A percentile compares a stretch with the other conserved stretches of the same genome.
These are phyloP conservation scores for Siphamia tubifer DNA, from an alignment of 2,113 vertebrate genomes.

Conservation along the genomic window DNA sequence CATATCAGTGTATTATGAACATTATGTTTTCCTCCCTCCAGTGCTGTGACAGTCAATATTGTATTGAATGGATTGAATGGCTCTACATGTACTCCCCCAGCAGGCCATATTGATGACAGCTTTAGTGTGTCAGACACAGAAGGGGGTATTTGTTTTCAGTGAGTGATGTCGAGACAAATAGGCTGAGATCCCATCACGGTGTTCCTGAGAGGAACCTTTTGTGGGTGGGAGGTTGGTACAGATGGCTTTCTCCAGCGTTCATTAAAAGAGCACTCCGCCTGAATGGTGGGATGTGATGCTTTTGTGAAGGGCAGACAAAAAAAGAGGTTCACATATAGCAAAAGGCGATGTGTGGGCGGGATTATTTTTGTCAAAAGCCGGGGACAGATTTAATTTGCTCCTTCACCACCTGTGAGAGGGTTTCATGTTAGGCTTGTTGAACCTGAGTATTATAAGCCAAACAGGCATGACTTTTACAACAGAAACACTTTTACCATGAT, in stretches of 20 bases:
- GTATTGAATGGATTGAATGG: constrained; percentile 12
- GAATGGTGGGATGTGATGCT: constrained; percentile 18
- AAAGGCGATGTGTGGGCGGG: constrained; percentile 12
- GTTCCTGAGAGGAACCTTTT: constrained; percentile 40
- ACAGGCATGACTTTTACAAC: constrained; percentile 7
- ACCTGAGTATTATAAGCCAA: constrained; percentile 19
- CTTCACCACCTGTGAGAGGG: constrained; percentile 18
- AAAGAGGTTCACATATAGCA: neutral
- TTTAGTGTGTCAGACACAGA: constrained; percentile 56
- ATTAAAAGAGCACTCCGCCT: constrained; percentile 46
- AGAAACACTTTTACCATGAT: neutral
- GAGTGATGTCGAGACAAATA: constrained; percentile 67
- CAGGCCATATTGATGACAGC: constrained; percentile 38
- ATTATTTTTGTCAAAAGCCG: constrained; percentile 10
- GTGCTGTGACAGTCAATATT: neutral
- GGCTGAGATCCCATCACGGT: constrained; percentile 64
- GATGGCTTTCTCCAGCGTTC: constrained; percentile 48
- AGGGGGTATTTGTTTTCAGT: constrained; percentile 62
- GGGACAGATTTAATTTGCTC: constrained; percentile 42
- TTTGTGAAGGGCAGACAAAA: constrained; percentile 1
- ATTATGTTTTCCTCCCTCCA: neutral
- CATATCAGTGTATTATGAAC: neutral
- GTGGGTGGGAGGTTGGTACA: constrained; percentile 15
- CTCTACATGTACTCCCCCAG: constrained; percentile 13
- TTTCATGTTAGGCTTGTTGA: constrained; percentile 32